A percentile compares a stretch with the other conserved stretches of the same genome.
Evolutionary conservation across 2,888 invertebrate genomes (phyloP).

Genomic region (Cyrtodaria siliqua): DNA sequence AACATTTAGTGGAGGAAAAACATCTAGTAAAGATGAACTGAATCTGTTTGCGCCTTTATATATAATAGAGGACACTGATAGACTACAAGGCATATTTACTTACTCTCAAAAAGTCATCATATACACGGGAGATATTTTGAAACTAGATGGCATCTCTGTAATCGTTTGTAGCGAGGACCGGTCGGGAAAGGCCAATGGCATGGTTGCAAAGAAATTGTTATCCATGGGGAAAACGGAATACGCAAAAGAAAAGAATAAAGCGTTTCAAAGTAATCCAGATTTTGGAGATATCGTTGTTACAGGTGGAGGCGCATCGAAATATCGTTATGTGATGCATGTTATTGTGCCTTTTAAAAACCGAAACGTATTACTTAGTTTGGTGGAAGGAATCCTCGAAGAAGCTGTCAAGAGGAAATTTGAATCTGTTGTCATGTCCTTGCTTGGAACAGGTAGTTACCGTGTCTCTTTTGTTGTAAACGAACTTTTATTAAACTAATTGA

Average conservation of each 20-base stretch:
- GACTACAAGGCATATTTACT: slow-evolving; percentile 2
- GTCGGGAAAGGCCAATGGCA: slow-evolving; percentile 13
- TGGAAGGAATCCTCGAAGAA: slow-evolving; percentile 8
- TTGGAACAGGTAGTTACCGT: slow-evolving; percentile 47
- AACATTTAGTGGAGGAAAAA: too few relatives aligned
- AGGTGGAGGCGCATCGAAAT: slow-evolving; percentile 17
- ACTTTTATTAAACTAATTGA: too few relatives aligned
- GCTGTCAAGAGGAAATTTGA: neutral
- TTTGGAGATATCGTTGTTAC: slow-evolving; percentile 23
- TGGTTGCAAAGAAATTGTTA: slow-evolving; percentile 19
- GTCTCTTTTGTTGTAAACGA: too few relatives aligned
- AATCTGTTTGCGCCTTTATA: too few relatives aligned
- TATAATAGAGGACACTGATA: too few relatives aligned
- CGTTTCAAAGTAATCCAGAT: neutral
- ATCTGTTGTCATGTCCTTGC: slow-evolving; percentile 30
- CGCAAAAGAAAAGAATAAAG: slow-evolving; percentile 1
- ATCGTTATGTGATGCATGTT: slow-evolving; percentile 19
- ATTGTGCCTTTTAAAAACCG: slow-evolving; percentile 9
- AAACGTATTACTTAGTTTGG: neutral
- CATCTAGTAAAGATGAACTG: too few relatives aligned
- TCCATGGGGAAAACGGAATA: slow-evolving; percentile 22
- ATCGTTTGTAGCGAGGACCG: slow-evolving; percentile 46
- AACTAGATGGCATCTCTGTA: slow-evolving; percentile 14
- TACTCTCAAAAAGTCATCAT: slow-evolving; percentile 7
- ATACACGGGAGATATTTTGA: slow-evolving; percentile 20